Base-by-base conservation (phyloP, 1,140 invertebrate species). In the Temnothorax curvispinosus region DNA sequence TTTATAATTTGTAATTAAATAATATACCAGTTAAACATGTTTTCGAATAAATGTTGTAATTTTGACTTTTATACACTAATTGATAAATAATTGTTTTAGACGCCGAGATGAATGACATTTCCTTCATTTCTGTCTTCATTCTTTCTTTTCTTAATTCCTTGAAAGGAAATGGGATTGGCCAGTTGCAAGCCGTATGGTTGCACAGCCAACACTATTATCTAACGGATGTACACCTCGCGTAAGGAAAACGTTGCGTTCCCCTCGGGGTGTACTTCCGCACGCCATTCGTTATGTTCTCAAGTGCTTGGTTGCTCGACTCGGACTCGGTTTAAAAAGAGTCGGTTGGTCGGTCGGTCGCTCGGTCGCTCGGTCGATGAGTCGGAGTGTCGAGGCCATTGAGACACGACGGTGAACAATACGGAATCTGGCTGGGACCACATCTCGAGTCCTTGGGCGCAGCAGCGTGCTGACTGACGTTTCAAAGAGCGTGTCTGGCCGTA, bases 331-430 rank as follows among this genome's bases (percentile, higher is more conserved):
- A 78, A 77, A 81, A 60, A 41, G 58, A 62, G 88, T 90, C 76
- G 80, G 82, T 60, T 52, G 84, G 69, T 86, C 69, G 47, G 32
- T 38, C 78, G 64, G 77, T 78, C 47, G 77, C 78, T 90, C 47
- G 69, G 50, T 44, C 89, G 86, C 52, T 80, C 69, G 82, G 82
- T 82, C 87, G 82, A 71, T 74, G 87, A 71, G 78, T 85, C 41
- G 56, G 18, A 52, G 69, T 32, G 50, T 18, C 50, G 56, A 86
- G 74, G 71, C 52, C 47, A 84, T 77, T 52, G 69, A 67, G 18
- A 77, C 65, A 82, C 56, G 58, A 86, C 54, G 38, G 38, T 32
- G 88, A 89, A 90, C 74, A 90, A 90, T 90, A 75, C 81, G 13
- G 52, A 82, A 65, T 56, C 35, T 69, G 11, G 47, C 41, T 35